Evolutionary conservation across 1,140 invertebrate species (phyloP), one percentile per base, ranked within the genome.

Genomic region (Hyposmocoma kahamanoa): DNA sequence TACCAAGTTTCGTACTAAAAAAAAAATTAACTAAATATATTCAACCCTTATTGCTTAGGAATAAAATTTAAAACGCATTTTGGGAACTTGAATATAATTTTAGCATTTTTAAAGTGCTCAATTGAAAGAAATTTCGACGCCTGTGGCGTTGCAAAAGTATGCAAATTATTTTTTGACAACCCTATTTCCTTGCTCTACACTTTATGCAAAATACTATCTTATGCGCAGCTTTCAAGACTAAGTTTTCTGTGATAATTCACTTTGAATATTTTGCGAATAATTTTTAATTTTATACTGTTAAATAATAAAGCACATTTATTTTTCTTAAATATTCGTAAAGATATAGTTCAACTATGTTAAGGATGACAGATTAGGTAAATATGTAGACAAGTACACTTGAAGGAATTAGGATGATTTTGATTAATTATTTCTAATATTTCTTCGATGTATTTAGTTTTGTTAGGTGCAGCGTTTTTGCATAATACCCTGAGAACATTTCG

Each of bases 381-480:
- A 53, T 57, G 43, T 28, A 8, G 11, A 26, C 32, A 36, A 20
- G 10, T 17, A 54, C 50, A 47, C 45, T 60, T 42, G 43, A 52
- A 43, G 30, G 41, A 47, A 53, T 53, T 45, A 59, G 47, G 53
- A 28, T 26, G 59, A 48, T 62, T 62, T 58, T 79, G 73, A 79
- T 82, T 82, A 79, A 79, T 81, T 62, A 78, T 77, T 71, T 54
- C 32, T 50, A 59, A 72, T 78, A 60, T 64, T 55, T 72, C 48
- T 56, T 60, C 42, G 47, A 47, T 62, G 22, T 47, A 49, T 62
- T 74, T 69, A 62, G 54, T 44, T 66, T 67, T 70, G 55, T 75
- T 70, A 47, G 30, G 30, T 46, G n/a, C 22, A 38, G 54, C 52
- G 56, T 52, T 58, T 72, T 73, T 66, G 66, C 70, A 73, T 77